phyloP scores from a whole-genome alignment of 2,797 vertebrate genomes.

The Acanthurus leucopareius region DNA sequence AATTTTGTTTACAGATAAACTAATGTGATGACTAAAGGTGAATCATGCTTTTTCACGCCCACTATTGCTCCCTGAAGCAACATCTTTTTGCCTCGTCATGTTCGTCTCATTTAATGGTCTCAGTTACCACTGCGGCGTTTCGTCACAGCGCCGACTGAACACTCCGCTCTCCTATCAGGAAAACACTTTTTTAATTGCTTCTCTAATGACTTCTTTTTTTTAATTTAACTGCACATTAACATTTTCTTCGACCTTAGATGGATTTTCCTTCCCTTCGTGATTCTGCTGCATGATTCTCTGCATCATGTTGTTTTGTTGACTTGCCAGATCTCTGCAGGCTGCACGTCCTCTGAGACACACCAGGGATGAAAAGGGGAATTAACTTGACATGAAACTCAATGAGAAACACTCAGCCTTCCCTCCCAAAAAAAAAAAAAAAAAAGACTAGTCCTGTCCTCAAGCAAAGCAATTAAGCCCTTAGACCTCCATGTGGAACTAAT shows the following conservation, averaged over 20 bases:
- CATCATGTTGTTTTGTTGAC: not conserved
- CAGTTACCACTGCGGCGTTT: not conserved
- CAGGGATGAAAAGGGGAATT: constrained; percentile 22
- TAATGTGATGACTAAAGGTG: not conserved
- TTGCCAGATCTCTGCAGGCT: constrained; percentile 1
- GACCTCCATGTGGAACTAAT: constrained; percentile 13
- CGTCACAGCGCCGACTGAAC: not conserved
- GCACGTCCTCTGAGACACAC: not conserved
- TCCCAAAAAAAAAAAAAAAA: not conserved
- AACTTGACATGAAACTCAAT: constrained; percentile 9
- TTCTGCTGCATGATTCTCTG: not conserved
- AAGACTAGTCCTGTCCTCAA: constrained; percentile 4
- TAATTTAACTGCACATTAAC: no score
- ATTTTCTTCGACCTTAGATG: not conserved
- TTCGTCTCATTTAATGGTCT: not conserved
- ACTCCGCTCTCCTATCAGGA: not conserved
- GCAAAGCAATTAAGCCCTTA: constrained; percentile 11
- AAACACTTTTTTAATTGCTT: not conserved
- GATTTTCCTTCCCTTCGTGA: not conserved
- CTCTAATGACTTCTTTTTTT: not conserved
- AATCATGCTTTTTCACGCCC: not conserved
- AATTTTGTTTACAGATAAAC: not conserved
- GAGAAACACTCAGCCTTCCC: not conserved
- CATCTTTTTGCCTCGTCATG: not conserved
- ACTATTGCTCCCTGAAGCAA: no score